A percentile compares a stretch with the other conserved stretches of the same genome.
phyloP scores from a whole-genome alignment of 2,797 vertebrate species.

The Sebastes kiyomatsui region DNA sequence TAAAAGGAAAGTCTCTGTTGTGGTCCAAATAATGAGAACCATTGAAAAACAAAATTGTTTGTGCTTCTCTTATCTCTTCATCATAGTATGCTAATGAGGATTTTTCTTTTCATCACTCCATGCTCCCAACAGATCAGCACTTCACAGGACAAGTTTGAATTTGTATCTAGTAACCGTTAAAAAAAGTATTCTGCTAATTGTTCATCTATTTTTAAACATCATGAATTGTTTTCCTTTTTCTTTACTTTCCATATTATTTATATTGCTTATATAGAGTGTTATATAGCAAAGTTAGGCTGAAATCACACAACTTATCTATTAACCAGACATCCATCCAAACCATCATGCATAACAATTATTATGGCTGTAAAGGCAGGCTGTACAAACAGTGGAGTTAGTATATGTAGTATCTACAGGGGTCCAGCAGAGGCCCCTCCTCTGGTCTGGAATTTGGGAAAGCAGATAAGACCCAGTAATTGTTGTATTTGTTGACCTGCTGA shows the following conservation, averaged over 20 bases:
- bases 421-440: background rate
- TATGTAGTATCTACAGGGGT: background rate
- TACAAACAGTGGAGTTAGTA: background rate
- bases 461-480: conserved; percentile 45
- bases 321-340: background rate
- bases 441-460: conserved; percentile 20
- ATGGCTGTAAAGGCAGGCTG: background rate
- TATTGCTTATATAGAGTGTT: background rate
- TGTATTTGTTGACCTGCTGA: conserved; percentile 48
- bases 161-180: background rate
- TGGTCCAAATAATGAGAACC: conserved; percentile 17
- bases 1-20: background rate
- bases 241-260: background rate
- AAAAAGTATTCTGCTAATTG: background rate
- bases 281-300: no score
- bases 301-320: no score
- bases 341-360: background rate
- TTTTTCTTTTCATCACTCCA: conserved; percentile 30
- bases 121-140: conserved; percentile 20
- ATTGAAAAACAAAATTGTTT: conserved; percentile 19
- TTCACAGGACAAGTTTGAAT: conserved; percentile 5
- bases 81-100: conserved; percentile 39
- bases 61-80: conserved; percentile 27
- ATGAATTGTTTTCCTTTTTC: background rate
- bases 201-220: background rate